A percentile compares a stretch with the other conserved stretches of the same genome.
phyloP scores from a whole-genome alignment of 1,140 invertebrate genomes.

The Meloidogyne floridensis region DNA sequence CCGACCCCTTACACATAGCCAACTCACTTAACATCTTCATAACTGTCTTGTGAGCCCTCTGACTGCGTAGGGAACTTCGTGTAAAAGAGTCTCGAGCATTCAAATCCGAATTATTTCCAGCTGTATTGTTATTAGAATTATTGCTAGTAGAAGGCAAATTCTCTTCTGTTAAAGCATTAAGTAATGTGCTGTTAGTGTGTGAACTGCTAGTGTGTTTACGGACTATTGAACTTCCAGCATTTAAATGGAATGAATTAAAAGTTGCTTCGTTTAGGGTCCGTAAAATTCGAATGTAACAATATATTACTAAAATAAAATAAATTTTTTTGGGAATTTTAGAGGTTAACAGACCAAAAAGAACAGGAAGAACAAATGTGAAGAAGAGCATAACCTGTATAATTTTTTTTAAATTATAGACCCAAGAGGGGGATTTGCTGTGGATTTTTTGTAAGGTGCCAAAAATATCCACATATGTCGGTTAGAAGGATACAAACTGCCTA shows the following conservation, averaged over 20 bases:
- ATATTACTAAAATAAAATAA: constrained; percentile 18
- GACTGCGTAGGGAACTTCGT: constrained; percentile 46
- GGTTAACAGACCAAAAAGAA: constrained; percentile 53
- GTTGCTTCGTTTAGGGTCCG: constrained; percentile 57
- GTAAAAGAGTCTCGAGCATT: constrained; percentile 32
- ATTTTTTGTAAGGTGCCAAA: too few relatives aligned
- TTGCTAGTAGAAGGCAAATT: neutral
- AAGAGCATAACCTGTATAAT: constrained; percentile 50
- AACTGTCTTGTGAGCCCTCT: constrained; percentile 59
- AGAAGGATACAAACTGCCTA: too few relatives aligned
- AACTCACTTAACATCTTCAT: constrained; percentile 56
- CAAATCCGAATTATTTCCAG: neutral
- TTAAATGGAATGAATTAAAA: constrained; percentile 32
- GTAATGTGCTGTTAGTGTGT: neutral
- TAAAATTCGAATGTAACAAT: constrained; percentile 59
- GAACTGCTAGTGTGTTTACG: neutral
- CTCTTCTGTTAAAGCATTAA: neutral
- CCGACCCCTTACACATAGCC: too few relatives aligned
- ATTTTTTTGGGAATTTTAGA: neutral
- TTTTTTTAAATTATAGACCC: neutral
- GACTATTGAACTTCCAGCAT: constrained; percentile 38
- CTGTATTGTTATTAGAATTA: neutral
- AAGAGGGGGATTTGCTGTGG: neutral
- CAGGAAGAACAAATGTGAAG: constrained; percentile 59
- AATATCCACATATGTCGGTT: too few relatives aligned